Base-by-base conservation (phyloP, 2,113 vertebrate genomes). In the Muntiacus reevesi region DNA sequence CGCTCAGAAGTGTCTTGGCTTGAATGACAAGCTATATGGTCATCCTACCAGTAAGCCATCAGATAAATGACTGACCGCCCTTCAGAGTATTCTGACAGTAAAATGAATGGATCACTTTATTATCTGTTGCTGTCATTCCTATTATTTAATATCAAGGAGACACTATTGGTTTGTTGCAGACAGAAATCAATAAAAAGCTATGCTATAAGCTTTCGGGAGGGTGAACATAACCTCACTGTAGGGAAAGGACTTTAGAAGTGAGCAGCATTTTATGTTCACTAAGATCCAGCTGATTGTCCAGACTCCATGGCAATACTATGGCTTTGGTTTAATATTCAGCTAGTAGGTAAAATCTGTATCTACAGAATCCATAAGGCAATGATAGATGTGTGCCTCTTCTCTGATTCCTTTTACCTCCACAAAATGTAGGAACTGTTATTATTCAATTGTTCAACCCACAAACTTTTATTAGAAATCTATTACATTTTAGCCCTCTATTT, bases 91-190 rank as follows among this genome's bases (percentile, higher is more conserved):
- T 97, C 71, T 95, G 95, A 98, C 93, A 95, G 89, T 97, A 95
- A 98, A 97, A 94, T 55, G 90, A 98, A 97, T 87, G 47, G 89
- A 96, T 97, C 93, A 94, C 86, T 94, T 95, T 87, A 93, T 87
- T 97, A 97, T 98, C 95, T 96, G 83, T 89, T 87, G 64, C 93
- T 98, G 91, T 87, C 95, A 93, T 74, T 89, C 78, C 67, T 97
- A 89, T 97, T 98, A 98, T 98, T 97, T 97, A 98, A 96, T 97
- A 89, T 85, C 62, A 74, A 96, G 50, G 19, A n/a, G 97, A 95
- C 25, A 95, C 43, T 57, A 94, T 6, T 64, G 78, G 82, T 59
- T 93, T 81, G 33, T 57, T 97, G 62, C 62, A 89, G 62, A 92
- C 93, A 95, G 52, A 89, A 97, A 97, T 98, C 97, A 97, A 97